A percentile compares a stretch with the other conserved stretches of the same genome.
phyloP scores from a whole-genome alignment of 2,113 vertebrate species.

The Paramisgurnus dabryanus region DNA sequence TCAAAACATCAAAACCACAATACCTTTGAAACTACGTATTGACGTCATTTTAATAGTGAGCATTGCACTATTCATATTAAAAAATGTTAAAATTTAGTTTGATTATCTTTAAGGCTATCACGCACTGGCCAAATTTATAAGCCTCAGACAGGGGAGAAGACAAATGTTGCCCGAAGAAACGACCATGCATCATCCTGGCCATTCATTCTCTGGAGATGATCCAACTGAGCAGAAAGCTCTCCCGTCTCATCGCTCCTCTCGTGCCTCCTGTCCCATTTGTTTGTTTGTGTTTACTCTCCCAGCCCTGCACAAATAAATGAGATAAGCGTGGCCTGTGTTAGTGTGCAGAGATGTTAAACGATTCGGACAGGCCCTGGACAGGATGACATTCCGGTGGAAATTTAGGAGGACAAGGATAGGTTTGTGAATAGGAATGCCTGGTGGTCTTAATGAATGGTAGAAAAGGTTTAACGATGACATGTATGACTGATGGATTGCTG shows the following conservation, averaged over 20 bases:
- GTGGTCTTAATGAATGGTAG: conserved; percentile 18
- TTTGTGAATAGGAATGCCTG: conserved; percentile 44
- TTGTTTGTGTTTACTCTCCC: conserved; percentile 41
- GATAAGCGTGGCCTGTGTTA: neutral
- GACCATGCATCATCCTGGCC: conserved; percentile 19
- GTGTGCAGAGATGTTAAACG: neutral
- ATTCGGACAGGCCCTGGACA: neutral
- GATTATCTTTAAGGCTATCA: neutral
- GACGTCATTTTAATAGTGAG: neutral
- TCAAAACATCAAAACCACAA: neutral
- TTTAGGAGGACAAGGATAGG: conserved; percentile 33
- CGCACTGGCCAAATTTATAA: neutral
- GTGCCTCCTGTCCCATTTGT: conserved; percentile 8
- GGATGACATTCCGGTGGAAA: conserved; percentile 38
- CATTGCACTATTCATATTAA: too few relatives aligned
- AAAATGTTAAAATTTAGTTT: too few relatives aligned
- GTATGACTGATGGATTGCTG: conserved; percentile 9
- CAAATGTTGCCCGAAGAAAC: neutral
- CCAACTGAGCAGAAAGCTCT: neutral
- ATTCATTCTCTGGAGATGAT: neutral
- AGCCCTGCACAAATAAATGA: neutral
- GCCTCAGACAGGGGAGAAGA: neutral
- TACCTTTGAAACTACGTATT: neutral
- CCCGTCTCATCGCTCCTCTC: neutral
- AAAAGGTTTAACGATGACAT: conserved; percentile 36